phyloP scores from a whole-genome alignment of 2,113 vertebrate genomes.

The Elgaria multicarinata region DNA sequence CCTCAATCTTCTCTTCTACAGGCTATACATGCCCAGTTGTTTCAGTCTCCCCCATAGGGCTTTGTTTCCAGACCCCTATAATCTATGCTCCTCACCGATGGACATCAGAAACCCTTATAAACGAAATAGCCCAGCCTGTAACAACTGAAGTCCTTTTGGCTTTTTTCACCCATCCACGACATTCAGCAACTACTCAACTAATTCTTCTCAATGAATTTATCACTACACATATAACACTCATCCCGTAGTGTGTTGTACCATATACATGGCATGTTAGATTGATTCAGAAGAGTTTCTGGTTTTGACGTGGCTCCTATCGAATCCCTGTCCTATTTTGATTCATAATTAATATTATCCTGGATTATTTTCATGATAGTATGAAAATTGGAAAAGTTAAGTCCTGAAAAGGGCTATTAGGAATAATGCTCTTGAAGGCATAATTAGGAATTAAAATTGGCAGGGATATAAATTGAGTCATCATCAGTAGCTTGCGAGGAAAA shows the following conservation, averaged over 20 bases:
- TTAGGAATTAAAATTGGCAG: conserved; percentile 52
- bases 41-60: no score
- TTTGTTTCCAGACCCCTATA: no score
- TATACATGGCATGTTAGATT: not conserved
- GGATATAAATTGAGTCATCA: conserved; percentile 29
- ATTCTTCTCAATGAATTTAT: no score
- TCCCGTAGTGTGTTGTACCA: not conserved
- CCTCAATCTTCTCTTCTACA: no score
- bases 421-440: conserved; percentile 26
- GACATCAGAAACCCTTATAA: no score
- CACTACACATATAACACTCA: not conserved
- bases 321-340: conserved; percentile 7
- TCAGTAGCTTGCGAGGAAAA: conserved; percentile 44
- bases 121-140: no score
- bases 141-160: no score
- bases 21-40: no score
- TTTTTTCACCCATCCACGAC: not conserved
- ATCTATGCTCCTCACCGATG: no score
- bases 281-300: not conserved
- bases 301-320: not conserved
- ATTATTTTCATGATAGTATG: conserved; percentile 4
- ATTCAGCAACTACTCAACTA: not conserved
- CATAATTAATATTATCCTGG: conserved; percentile 8
- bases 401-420: conserved; percentile 30
- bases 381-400: not conserved